Evolutionary conservation across 2,113 vertebrate species (phyloP).

Genomic region (Irena cyanogastra): DNA sequence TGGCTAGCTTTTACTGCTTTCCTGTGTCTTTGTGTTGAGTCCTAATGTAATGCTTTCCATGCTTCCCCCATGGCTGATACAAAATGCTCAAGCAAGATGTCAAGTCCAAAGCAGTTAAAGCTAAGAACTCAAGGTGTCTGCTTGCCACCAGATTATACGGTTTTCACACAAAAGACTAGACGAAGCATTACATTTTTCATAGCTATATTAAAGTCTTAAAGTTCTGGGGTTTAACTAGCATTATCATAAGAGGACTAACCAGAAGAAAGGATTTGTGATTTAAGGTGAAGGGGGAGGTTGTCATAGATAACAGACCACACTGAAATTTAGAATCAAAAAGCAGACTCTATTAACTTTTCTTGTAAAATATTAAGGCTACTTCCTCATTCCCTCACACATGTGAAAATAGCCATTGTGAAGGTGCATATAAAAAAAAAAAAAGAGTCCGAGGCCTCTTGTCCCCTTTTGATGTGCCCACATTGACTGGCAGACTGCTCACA

Average conservation of each 20-base stretch:
- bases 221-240: neutral
- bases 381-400: neutral
- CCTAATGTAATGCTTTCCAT: neutral
- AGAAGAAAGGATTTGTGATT: neutral
- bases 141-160: neutral
- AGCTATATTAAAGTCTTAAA: neutral
- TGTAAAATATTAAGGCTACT: neutral
- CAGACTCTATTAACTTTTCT: neutral
- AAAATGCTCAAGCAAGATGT: neutral
- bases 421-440: neutral
- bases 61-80: neutral
- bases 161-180: neutral
- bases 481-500: neutral
- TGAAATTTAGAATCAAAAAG: neutral
- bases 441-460: neutral
- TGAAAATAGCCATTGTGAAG: neutral
- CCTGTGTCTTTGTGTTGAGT: neutral
- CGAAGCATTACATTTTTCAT: neutral
- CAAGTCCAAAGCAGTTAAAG: neutral
- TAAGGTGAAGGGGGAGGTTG: neutral
- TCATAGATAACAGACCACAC: neutral
- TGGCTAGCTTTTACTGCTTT: neutral
- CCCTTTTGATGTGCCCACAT: neutral
- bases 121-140: neutral
- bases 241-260: neutral